Evolutionary conservation across 1,140 invertebrate genomes (phyloP).

Genomic region (Potamilus streckersoni): DNA sequence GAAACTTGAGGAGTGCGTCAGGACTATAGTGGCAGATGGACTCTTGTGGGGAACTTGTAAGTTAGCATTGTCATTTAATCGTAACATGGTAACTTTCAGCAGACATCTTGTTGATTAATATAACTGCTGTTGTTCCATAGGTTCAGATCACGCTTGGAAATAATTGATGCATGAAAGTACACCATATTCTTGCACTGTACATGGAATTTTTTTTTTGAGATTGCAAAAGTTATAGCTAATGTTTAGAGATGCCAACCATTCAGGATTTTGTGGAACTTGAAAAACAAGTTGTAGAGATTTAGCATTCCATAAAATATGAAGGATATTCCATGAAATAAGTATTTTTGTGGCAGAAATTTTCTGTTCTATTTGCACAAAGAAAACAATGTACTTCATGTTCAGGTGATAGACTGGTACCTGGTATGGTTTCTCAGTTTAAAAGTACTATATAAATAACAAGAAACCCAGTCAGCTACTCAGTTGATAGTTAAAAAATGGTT

Average conservation of each 20-base stretch:
- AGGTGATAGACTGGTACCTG: too few relatives aligned
- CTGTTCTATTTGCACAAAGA: too few relatives aligned
- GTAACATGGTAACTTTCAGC: background rate
- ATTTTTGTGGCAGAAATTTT: background rate
- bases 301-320: background rate
- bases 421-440: too few relatives aligned
- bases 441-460: too few relatives aligned
- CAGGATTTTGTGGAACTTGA: background rate
- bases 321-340: background rate
- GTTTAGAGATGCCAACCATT: background rate
- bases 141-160: background rate
- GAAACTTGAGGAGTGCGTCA: constrained; percentile 83
- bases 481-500: too few relatives aligned
- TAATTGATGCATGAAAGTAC: background rate
- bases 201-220: background rate
- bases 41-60: constrained; percentile 90
- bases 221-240: background rate
- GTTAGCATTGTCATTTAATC: constrained; percentile 8
- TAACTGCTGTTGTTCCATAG: background rate
- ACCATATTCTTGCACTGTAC: background rate
- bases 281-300: background rate
- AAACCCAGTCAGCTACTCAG: too few relatives aligned
- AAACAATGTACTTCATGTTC: too few relatives aligned
- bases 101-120: background rate
- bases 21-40: constrained; percentile 85